These are phyloP conservation scores for Nomada lathburiana DNA, from an alignment of 2,888 invertebrate genomes.

Conservation along the genomic window DNA sequence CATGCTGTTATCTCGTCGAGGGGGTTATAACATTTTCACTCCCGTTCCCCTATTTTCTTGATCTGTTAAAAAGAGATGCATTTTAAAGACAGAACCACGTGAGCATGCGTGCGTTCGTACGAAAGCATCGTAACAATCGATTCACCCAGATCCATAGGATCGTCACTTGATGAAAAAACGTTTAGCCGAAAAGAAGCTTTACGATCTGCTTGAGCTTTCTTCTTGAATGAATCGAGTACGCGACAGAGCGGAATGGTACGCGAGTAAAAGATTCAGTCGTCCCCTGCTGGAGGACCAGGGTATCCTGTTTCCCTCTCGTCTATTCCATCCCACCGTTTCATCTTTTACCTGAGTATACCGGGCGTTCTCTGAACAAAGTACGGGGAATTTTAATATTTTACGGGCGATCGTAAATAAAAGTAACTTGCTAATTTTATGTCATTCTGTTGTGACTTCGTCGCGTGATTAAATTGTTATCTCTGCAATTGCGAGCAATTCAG, in stretches of 20 bases:
- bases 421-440: too few relatives aligned
- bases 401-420: too few relatives aligned
- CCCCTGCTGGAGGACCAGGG: constrained; percentile 33
- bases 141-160: constrained; percentile 44
- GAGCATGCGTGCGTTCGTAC: constrained; percentile 12
- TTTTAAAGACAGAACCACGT: constrained; percentile 29
- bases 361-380: too few relatives aligned
- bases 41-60: not conserved
- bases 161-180: constrained; percentile 61
- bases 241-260: constrained; percentile 39
- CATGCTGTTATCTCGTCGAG: not conserved
- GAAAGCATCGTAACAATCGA: constrained; percentile 57
- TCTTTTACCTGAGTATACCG: too few relatives aligned
- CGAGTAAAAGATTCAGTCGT: constrained; percentile 54
- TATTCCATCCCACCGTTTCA: not conserved
- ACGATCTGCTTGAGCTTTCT: constrained; percentile 44
- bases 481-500: too few relatives aligned
- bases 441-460: too few relatives aligned
- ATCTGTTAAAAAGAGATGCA: not conserved
- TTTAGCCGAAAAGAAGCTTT: constrained; percentile 34
- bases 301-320: constrained; percentile 15
- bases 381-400: too few relatives aligned
- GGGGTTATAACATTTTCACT: constrained; percentile 14
- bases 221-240: constrained; percentile 30
- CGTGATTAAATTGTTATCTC: too few relatives aligned